phyloP scores from a whole-genome alignment of 2,797 vertebrate genomes.

The Harpagifer antarcticus region DNA sequence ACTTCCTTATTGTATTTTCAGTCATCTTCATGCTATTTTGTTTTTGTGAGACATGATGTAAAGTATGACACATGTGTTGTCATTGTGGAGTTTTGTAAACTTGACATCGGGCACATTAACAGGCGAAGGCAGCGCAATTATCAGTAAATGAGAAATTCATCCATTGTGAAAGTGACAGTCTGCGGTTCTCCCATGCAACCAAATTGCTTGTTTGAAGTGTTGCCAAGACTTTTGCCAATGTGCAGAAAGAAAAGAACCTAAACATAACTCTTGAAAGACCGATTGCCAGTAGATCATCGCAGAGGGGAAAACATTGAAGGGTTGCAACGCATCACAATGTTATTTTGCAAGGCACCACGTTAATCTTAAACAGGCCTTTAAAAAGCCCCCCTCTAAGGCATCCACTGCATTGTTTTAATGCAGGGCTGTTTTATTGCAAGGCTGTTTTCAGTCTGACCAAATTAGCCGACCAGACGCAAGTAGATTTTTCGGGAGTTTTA shows the following conservation, averaged over 20 bases:
- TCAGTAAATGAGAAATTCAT: not conserved
- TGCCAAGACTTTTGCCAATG: not conserved
- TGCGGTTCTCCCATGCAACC: not conserved
- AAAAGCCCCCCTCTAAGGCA: not conserved
- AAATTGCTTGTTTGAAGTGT: not conserved
- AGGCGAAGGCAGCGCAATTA: not conserved
- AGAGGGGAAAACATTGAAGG: not conserved
- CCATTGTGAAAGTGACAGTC: not conserved
- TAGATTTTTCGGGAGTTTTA: not conserved
- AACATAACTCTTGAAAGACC: not conserved
- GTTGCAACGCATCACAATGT: not conserved
- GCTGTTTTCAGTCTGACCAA: not conserved
- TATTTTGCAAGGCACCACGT: not conserved
- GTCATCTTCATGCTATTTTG: slow-evolving; percentile 30
- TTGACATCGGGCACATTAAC: slow-evolving; percentile 2
- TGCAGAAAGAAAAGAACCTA: not conserved
- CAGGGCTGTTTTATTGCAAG: not conserved
- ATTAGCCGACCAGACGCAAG: not conserved
- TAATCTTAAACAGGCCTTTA: slow-evolving; percentile 20
- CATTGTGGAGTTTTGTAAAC: slow-evolving; percentile 17
- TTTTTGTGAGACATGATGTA: slow-evolving; percentile 32
- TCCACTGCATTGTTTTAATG: not conserved
- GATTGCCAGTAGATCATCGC: too few species aligned
- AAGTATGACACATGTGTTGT: slow-evolving; percentile 29
- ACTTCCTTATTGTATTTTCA: slow-evolving; percentile 43